Conservation (phyloP, 2,797 vertebrate genomes). For the Fistularia tabacaria region DNA sequence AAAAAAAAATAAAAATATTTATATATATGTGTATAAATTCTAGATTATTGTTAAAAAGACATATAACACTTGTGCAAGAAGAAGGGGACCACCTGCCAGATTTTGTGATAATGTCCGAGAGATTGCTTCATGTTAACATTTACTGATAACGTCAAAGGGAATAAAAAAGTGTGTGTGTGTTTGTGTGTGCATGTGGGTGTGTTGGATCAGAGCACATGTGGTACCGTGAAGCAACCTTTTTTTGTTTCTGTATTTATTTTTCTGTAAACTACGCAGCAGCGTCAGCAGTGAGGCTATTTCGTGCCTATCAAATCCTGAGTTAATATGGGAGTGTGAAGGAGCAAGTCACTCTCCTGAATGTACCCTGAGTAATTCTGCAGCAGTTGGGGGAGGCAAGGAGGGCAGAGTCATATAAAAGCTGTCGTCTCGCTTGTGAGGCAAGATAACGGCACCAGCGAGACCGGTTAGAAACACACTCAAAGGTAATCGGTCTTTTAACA, state of each 20-base stretch:
- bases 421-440: conserved; percentile 19
- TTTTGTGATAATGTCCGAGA: too few species aligned
- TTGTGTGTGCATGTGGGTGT: too few species aligned
- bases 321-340: conserved; percentile 9
- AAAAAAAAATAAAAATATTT: background rate
- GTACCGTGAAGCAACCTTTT: too few species aligned
- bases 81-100: too few species aligned
- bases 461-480: conserved; percentile 11
- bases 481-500: conserved; percentile 38
- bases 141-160: too few species aligned
- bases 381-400: background rate
- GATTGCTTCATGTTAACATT: too few species aligned
- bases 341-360: conserved; percentile 23
- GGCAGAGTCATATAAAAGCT: conserved; percentile 46
- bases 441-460: conserved; percentile 26
- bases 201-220: too few species aligned
- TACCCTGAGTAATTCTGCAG: conserved; percentile 27
- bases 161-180: too few species aligned
- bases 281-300: conserved; percentile 43
- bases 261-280: conserved; percentile 20
- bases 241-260: background rate
- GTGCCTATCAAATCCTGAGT: conserved; percentile 38
- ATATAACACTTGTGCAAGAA: too few species aligned
- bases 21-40: too few species aligned
- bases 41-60: too few species aligned